Evolutionary conservation across 1,140 invertebrate species (phyloP), one percentile per base, ranked within the genome.

Genomic region (Aphis craccivora): DNA sequence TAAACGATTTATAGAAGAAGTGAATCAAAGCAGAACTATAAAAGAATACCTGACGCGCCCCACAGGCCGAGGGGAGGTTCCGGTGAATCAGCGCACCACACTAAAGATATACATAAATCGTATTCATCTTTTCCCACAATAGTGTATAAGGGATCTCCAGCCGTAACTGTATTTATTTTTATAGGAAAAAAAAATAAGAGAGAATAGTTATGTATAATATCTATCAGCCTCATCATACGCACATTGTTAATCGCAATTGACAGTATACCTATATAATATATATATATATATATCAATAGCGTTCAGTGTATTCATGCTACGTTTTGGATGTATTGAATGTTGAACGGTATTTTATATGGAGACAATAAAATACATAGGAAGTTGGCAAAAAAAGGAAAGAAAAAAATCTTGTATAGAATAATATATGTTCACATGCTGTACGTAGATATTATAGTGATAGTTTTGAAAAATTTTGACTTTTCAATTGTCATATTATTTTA

Each of bases 161-260:
- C 35, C 76, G 91, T 92, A 92, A 92, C 91, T 76, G 76, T 84
- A 92, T 92, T 92, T 81, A 92, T 92, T 81, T 76, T 92, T 37
- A 43, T 81, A 9, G 11, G 6, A 48, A 81, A 90, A 90, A 90
- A 90, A 91, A 91, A 91, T n/a, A n/a, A 22, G 2, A 48, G 6
- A 48, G 18, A 45, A 84, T 37, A 83, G 20, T 22, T 30, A 91
- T 76, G 48, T 89, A 25, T 76, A 81, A 83, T 83, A n/a, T 48
- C 45, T 48, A 92, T 45, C 76, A 51, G 91, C 45, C 76, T 92
- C 91, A 92, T 92, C 91, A 92, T 35, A 84, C 76, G 45, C 67
- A 22, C 76, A 92, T 92, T 92, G 91, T 92, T 92, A 92, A 89
- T 89, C 88, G n/a, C 76, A 37, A 92, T 92, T 92, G 91, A 92